Base-by-base conservation (phyloP, 2,888 invertebrate species). In the Mythimna ferrago region DNA sequence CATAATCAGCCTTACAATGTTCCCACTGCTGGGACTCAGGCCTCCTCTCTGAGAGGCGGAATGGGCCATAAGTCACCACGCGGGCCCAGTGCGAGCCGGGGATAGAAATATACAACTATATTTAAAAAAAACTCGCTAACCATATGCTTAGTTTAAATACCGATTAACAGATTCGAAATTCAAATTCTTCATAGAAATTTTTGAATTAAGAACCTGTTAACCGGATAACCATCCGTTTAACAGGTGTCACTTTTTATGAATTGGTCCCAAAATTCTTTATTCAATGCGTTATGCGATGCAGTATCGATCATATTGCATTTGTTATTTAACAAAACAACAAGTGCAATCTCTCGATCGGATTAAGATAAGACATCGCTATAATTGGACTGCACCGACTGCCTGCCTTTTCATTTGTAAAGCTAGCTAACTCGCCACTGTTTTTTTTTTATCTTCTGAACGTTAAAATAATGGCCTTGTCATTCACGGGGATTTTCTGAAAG, bases 321-420 rank as follows among this genome's bases (percentile, higher is more conserved):
- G 38, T 21, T 56, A 16, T 14, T 21, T 19, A 9, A 21, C 61
- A 41, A 38, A 75, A 80, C 44, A 64, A 81, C 58, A 38, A 75
- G 11, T 60, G 38, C 19, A 76, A 76, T 65, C 41, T 53, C 35
- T 53, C 14, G 64, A 75, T 63, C 35, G 35, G 56, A 80, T 80
- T 74, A 26, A 62, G 75, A 75, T 80, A 62, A 26, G 51, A n/a
- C 54, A 51, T 62, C 51, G 11, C 16, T 80, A 41, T 41, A 26
- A 57, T 62, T 38, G 51, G 7, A 54, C n/a, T 75, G 64, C 51
- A 74, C 6, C 41, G 21, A 53, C 21, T 53, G 72, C 72, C 58
- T 32, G 57, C 0, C 38, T 70, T 19, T 44, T 48, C 35, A n/a
- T 60, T 71, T 73, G 6, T 58, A 41, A 41, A 58, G 35, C 32